Evolutionary conservation across 2,888 invertebrate genomes (phyloP).

Genomic region (Masnerella sp.): DNA sequence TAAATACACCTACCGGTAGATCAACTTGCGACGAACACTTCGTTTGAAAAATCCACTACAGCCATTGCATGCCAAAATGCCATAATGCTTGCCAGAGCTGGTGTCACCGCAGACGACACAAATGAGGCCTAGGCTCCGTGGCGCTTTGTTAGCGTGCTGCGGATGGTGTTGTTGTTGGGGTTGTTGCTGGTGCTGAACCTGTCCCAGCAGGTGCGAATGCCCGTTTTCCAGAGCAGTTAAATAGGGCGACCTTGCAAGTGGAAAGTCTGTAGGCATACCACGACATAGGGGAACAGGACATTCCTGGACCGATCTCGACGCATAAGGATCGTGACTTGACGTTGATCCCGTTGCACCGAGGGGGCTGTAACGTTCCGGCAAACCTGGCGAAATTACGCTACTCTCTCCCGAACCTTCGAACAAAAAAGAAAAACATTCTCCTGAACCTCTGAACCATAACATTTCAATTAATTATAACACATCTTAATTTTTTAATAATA

Average conservation of each 20-base stretch:
- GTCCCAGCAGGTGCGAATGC: slow-evolving; percentile 72
- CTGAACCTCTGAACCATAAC: too few species aligned
- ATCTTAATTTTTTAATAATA: too few species aligned
- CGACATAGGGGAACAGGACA: slow-evolving; percentile 75
- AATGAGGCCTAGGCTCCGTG: slow-evolving; percentile 86
- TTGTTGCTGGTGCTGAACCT: slow-evolving; percentile 69
- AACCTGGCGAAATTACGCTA: slow-evolving; percentile 75
- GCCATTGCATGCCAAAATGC: slow-evolving; percentile 98
- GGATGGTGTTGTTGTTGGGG: slow-evolving; percentile 65
- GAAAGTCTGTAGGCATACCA: slow-evolving; percentile 73
- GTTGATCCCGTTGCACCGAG: slow-evolving; percentile 73
- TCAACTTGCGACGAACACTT: slow-evolving; percentile 95
- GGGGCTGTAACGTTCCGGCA: slow-evolving; percentile 76
- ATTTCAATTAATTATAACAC: too few species aligned
- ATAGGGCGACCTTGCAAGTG: slow-evolving; percentile 74
- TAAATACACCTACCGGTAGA: slow-evolving; percentile 91
- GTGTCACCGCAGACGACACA: slow-evolving; percentile 99
- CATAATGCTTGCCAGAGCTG: slow-evolving; percentile 98
- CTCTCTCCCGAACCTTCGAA: slow-evolving; percentile 75
- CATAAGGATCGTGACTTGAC: slow-evolving; percentile 74
- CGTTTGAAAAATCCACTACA: slow-evolving; percentile 99
- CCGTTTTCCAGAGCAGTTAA: slow-evolving; percentile 75
- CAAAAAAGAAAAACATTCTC: neutral
- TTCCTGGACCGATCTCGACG: slow-evolving; percentile 73
- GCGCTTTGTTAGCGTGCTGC: slow-evolving; percentile 72